Evolutionary conservation across 2,797 vertebrate species (phyloP).

Genomic region (Pogonophryne albipinna): DNA sequence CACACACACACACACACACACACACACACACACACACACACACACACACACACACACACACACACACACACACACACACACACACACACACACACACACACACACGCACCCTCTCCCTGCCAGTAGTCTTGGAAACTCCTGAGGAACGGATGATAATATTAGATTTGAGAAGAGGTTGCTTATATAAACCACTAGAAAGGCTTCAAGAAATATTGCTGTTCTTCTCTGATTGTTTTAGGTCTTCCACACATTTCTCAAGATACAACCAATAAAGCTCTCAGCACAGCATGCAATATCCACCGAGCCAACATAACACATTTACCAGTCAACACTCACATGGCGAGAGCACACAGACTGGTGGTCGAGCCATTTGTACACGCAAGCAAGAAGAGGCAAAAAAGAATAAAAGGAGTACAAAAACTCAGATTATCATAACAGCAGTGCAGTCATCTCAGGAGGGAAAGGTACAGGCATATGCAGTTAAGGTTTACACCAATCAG

Average conservation of each 20-base stretch:
- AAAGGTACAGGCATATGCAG: conserved; percentile 71
- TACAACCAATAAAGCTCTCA: conserved; percentile 61
- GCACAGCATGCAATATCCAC: conserved; percentile 69
- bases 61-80: background rate
- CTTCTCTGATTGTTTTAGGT: conserved; percentile 55
- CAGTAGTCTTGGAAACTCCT: conserved; percentile 54
- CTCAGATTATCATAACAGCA: conserved; percentile 72
- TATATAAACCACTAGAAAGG: conserved; percentile 52
- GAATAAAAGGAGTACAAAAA: conserved; percentile 27
- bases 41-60: background rate
- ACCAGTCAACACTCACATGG: conserved; percentile 47
- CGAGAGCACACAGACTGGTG: conserved; percentile 47
- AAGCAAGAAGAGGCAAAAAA: conserved; percentile 58
- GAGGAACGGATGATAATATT: conserved; percentile 62
- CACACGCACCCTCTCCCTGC: conserved; percentile 28
- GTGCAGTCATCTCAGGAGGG: conserved; percentile 72
- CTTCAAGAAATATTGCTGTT: conserved; percentile 69
- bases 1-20: conserved; percentile 10
- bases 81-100: conserved; percentile 13
- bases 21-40: conserved; percentile 15
- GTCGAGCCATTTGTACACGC: conserved; percentile 58
- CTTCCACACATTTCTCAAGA: conserved; percentile 45
- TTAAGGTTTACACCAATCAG: conserved; percentile 76
- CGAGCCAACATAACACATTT: conserved; percentile 48
- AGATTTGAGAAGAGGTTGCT: conserved; percentile 58